A percentile compares a stretch with the other conserved stretches of the same genome.
phyloP scores from a whole-genome alignment of 1,140 invertebrate genomes.

The Aphidius gifuensis region DNA sequence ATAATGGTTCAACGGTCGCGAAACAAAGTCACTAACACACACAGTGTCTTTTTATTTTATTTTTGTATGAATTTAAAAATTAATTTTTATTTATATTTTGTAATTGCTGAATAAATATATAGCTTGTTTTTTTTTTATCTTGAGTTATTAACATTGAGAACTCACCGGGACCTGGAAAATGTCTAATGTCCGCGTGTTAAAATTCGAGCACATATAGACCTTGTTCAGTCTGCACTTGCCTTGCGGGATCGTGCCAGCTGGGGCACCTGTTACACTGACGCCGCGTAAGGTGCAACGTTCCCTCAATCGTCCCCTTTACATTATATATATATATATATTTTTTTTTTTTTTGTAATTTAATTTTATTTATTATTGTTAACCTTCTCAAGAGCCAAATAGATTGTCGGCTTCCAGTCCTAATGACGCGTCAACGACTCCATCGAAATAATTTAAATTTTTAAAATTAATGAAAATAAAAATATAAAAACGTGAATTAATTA shows the following conservation, averaged over 20 bases:
- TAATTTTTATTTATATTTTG: no score
- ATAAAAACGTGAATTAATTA: not conserved
- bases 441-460: not conserved
- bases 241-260: constrained; percentile 35
- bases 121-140: no score
- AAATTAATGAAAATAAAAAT: not conserved
- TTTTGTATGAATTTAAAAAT: no score
- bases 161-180: no score
- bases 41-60: no score
- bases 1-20: no score
- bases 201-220: not conserved
- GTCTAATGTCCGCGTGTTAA: not conserved
- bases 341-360: no score
- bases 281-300: constrained; percentile 45
- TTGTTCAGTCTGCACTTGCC: constrained; percentile 42
- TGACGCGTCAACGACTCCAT: constrained; percentile 3
- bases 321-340: not conserved
- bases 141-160: no score
- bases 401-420: constrained; percentile 6
- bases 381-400: constrained; percentile 10
- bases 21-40: no score
- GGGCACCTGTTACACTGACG: constrained; percentile 44
- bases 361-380: no score
- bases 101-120: no score
- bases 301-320: constrained; percentile 25